Percentiles rank a stretch among this genome's conserved stretches.
phyloP scores from a whole-genome alignment of 2,113 vertebrate species.

The Ptyas mucosa region DNA sequence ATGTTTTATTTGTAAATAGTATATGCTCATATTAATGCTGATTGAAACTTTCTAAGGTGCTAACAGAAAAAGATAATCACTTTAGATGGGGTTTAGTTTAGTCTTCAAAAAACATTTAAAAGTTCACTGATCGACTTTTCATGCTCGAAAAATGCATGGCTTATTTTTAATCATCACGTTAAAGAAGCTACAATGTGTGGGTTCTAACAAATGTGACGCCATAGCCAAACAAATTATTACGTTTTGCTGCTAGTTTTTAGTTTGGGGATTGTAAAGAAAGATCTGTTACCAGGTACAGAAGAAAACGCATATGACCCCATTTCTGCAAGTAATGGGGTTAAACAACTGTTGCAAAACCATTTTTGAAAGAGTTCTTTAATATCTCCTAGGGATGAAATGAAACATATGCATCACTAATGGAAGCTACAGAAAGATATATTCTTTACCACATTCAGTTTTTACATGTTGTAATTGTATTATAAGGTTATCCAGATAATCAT shows the following conservation, averaged over 20 bases:
- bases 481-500: not conserved
- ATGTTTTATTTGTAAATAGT: conserved; percentile 71
- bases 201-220: not conserved
- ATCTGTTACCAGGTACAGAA: not conserved
- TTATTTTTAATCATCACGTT: not conserved
- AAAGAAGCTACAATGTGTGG: not conserved
- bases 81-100: not conserved
- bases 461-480: not conserved
- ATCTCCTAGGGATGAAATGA: not conserved
- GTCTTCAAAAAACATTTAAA: not conserved
- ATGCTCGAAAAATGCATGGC: not conserved
- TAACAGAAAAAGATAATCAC: not conserved
- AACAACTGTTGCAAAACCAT: not conserved
- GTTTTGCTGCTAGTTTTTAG: not conserved
- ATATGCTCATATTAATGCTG: conserved; percentile 49
- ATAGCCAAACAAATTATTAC: not conserved
- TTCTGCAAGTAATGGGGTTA: no score
- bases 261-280: not conserved
- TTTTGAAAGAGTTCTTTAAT: not conserved
- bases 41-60: not conserved
- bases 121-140: not conserved
- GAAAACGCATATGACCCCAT: no score
- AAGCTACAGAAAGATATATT: not conserved
- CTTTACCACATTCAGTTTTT: not conserved
- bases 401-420: not conserved